Conservation (phyloP, 2,797 vertebrate species). For the Enteromius fasciolatus region DNA sequence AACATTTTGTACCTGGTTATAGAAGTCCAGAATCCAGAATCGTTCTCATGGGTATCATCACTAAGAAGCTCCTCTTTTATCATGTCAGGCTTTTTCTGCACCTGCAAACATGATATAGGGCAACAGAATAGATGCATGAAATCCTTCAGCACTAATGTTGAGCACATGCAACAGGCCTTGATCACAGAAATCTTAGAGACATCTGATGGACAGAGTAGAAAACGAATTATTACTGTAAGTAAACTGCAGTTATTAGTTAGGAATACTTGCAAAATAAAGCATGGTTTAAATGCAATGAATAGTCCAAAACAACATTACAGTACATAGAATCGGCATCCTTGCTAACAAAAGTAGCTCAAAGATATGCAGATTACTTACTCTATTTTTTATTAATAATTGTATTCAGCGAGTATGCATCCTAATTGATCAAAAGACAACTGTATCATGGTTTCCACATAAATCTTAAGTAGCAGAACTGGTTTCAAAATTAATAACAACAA, state of each 20-base stretch:
- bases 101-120: conserved; percentile 74
- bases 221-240: neutral
- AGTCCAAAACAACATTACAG: neutral
- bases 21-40: conserved; percentile 95
- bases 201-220: neutral
- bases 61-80: conserved; percentile 94
- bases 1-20: conserved; percentile 83
- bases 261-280: neutral
- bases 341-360: neutral
- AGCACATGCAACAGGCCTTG: neutral
- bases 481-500: neutral
- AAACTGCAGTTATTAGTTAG: neutral
- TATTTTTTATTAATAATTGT: no score
- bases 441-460: neutral
- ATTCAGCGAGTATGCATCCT: neutral
- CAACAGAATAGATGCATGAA: neutral
- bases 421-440: neutral
- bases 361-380: neutral
- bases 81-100: conserved; percentile 96
- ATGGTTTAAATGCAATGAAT: neutral
- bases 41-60: conserved; percentile 85
- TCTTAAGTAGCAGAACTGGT: neutral
- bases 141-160: neutral
- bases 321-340: neutral
- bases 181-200: neutral